These are phyloP conservation scores for Sebastes melanostomus DNA, from an alignment of 2,797 vertebrate species.

Conservation along the genomic window DNA sequence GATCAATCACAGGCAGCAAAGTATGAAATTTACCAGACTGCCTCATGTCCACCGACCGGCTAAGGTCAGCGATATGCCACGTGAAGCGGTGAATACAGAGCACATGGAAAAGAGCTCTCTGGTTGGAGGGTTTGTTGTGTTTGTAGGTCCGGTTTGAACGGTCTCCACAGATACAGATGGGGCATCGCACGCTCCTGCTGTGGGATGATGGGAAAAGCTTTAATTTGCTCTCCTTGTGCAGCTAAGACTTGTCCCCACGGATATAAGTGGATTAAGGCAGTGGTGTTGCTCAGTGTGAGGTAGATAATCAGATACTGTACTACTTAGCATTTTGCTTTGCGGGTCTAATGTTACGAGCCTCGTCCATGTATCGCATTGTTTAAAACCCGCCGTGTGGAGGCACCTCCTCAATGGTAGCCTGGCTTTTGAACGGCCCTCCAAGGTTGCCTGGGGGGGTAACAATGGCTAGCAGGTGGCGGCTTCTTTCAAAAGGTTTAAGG, in stretches of 20 bases:
- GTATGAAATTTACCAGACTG: slow-evolving; percentile 17
- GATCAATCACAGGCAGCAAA: slow-evolving; percentile 35
- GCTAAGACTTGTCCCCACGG: slow-evolving; percentile 54
- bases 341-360: slow-evolving; percentile 58
- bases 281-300: slow-evolving; percentile 63
- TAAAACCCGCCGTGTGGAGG: slow-evolving; percentile 36
- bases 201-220: slow-evolving; percentile 63
- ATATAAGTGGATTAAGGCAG: slow-evolving; percentile 70
- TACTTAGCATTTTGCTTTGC: slow-evolving; percentile 68
- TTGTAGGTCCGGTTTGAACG: slow-evolving; percentile 21
- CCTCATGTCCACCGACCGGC: neutral
- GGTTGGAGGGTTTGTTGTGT: neutral
- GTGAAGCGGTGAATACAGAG: slow-evolving; percentile 8
- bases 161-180: slow-evolving; percentile 42
- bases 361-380: slow-evolving; percentile 59
- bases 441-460: slow-evolving; percentile 37
- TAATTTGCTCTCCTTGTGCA: slow-evolving; percentile 67
- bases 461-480: slow-evolving; percentile 64
- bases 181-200: slow-evolving; percentile 39
- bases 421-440: slow-evolving; percentile 45
- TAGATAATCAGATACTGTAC: slow-evolving; percentile 74
- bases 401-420: slow-evolving; percentile 22
- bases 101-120: slow-evolving; percentile 7
- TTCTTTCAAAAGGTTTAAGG: slow-evolving; percentile 66
- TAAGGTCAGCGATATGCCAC: slow-evolving; percentile 23